Conservation (phyloP, 1,140 invertebrate genomes). For the Leptinotarsa texana region DNA sequence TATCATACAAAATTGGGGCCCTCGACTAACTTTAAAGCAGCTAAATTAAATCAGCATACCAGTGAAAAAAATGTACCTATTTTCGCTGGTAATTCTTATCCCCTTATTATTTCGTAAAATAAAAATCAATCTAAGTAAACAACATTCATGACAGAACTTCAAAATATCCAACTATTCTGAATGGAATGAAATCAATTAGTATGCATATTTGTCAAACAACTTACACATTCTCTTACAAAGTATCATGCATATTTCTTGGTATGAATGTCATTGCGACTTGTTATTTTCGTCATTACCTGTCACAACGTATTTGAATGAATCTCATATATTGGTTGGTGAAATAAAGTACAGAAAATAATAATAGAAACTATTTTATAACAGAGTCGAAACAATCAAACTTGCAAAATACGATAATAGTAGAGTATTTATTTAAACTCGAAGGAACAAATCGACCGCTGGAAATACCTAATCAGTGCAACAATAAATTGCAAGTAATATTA, state of each 20-base stretch:
- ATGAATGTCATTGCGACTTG: background rate
- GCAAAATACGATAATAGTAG: constrained; percentile 6
- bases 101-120: too few relatives aligned
- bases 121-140: too few relatives aligned
- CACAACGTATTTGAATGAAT: constrained; percentile 6
- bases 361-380: background rate
- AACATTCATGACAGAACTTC: background rate
- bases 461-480: constrained; percentile 18
- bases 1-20: too few relatives aligned
- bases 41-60: too few relatives aligned
- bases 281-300: background rate
- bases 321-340: constrained; percentile 4
- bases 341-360: constrained; percentile 1
- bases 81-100: too few relatives aligned
- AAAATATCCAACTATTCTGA: background rate
- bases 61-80: too few relatives aligned
- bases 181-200: background rate
- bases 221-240: background rate
- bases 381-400: constrained; percentile 8
- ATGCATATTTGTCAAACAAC: background rate
- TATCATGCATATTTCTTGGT: background rate
- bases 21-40: too few relatives aligned
- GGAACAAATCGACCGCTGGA: constrained; percentile 15
- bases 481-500: constrained; percentile 25
- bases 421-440: constrained; percentile 19